phyloP scores from a whole-genome alignment of 2,888 invertebrate species.

The Troides helena region DNA sequence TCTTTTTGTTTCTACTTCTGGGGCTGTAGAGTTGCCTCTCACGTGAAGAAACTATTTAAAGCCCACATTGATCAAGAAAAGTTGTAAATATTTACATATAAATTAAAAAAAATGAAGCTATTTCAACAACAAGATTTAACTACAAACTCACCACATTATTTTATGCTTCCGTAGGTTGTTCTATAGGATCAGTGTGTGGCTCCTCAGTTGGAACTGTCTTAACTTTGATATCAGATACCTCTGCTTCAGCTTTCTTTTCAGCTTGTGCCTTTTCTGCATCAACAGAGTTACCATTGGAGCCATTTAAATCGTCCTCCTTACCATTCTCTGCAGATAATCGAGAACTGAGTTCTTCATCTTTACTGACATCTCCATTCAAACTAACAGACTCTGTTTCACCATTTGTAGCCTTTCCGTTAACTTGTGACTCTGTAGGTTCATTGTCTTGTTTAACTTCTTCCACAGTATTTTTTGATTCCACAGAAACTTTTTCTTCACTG shows the following conservation, averaged over 20 bases:
- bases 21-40: too few species aligned
- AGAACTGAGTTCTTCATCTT: conserved; percentile 58
- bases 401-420: conserved; percentile 66
- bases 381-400: conserved; percentile 50
- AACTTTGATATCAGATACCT: conserved; percentile 74
- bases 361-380: conserved; percentile 59
- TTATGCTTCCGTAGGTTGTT: conserved; percentile 78
- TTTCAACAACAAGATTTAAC: background rate
- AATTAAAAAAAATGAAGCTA: background rate
- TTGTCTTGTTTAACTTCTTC: conserved; percentile 39
- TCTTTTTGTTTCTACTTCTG: too few species aligned
- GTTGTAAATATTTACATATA: too few species aligned
- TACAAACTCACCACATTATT: conserved; percentile 54
- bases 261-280: conserved; percentile 58
- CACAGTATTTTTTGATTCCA: conserved; percentile 34
- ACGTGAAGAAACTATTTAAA: too few species aligned
- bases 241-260: conserved; percentile 57
- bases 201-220: conserved; percentile 78
- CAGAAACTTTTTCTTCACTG: conserved; percentile 27
- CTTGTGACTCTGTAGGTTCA: conserved; percentile 50
- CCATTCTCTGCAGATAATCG: conserved; percentile 64
- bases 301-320: conserved; percentile 44
- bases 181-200: conserved; percentile 64
- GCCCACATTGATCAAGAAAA: too few species aligned
- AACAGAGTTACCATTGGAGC: conserved; percentile 39